Percentiles rank a stretch among this genome's conserved stretches.
These are phyloP conservation scores for Ceyx cyanopectus DNA, from an alignment of 2,113 vertebrate genomes.

Conservation along the genomic window DNA sequence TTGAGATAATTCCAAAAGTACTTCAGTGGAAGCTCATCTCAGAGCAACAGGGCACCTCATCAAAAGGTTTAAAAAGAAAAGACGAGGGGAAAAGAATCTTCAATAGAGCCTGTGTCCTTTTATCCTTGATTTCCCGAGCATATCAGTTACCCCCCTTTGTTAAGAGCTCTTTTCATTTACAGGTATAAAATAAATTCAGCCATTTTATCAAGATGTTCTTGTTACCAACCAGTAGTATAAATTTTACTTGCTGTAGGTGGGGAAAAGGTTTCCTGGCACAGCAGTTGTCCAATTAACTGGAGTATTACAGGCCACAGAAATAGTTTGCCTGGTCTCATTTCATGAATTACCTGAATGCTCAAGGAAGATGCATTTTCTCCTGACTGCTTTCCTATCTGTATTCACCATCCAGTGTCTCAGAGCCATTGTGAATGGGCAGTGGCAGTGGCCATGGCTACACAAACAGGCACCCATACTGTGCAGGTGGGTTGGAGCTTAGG, in stretches of 20 bases:
- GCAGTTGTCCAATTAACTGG: conserved; percentile 73
- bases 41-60: conserved; percentile 70
- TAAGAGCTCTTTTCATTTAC: conserved; percentile 69
- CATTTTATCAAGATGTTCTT: conserved; percentile 73
- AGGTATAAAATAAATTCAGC: conserved; percentile 70
- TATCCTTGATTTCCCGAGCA: conserved; percentile 70
- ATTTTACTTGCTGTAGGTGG: conserved; percentile 58
- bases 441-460: fast-evolving
- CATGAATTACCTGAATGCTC: conserved; percentile 18
- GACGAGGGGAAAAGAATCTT: conserved; percentile 51
- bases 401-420: background rate
- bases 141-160: conserved; percentile 71
- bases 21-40: conserved; percentile 58
- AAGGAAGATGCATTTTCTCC: conserved; percentile 25
- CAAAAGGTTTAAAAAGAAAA: conserved; percentile 64
- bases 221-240: conserved; percentile 70
- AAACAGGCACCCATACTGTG: background rate
- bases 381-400: background rate
- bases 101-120: conserved; percentile 64
- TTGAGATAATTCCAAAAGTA: conserved; percentile 66
- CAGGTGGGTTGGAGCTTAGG: background rate
- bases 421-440: background rate
- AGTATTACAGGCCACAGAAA: conserved; percentile 44
- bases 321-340: conserved; percentile 2
- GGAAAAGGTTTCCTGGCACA: conserved; percentile 60